A percentile compares a stretch with the other conserved stretches of the same genome.
These are phyloP conservation scores for Eucriotettix oculatus DNA, from an alignment of 2,888 invertebrate species.

Conservation along the genomic window DNA sequence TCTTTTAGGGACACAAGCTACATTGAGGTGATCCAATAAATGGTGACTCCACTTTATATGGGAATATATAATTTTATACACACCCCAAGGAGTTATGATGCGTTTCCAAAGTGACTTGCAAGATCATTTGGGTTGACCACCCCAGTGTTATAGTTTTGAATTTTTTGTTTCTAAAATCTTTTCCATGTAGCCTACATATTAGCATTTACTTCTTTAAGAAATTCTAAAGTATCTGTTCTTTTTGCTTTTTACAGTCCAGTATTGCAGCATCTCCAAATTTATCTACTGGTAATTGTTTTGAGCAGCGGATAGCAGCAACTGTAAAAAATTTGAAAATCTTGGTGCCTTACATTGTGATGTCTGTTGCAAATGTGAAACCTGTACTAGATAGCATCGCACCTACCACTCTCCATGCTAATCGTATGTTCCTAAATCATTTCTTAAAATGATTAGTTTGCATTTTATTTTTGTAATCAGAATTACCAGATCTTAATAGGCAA, in stretches of 20 bases:
- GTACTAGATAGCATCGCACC: slow-evolving; percentile 17
- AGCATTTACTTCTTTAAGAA: no score
- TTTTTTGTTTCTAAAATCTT: not conserved
- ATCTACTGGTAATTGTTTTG: not conserved
- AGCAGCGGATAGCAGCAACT: not conserved
- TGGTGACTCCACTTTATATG: no score
- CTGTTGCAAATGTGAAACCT: slow-evolving; percentile 21
- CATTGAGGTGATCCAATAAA: no score
- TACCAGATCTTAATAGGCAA: no score
- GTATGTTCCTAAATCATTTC: no score
- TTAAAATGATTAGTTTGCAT: no score
- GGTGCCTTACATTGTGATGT: slow-evolving; percentile 26
- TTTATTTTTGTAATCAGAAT: no score
- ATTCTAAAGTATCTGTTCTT: not conserved
- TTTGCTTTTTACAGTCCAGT: not conserved
- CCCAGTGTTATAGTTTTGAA: not conserved
- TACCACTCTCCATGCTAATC: no score
- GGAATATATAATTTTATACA: not conserved
- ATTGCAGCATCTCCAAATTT: slow-evolving; percentile 1
- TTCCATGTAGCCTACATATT: no score
- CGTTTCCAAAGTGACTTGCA: not conserved
- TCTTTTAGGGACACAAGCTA: no score
- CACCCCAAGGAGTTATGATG: not conserved
- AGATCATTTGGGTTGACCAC: not conserved
- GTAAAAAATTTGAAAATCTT: slow-evolving; percentile 22